Percentiles rank a stretch among this genome's conserved stretches.
Evolutionary conservation across 2,888 invertebrate species (phyloP).

Genomic region (Phortica okadai): DNA sequence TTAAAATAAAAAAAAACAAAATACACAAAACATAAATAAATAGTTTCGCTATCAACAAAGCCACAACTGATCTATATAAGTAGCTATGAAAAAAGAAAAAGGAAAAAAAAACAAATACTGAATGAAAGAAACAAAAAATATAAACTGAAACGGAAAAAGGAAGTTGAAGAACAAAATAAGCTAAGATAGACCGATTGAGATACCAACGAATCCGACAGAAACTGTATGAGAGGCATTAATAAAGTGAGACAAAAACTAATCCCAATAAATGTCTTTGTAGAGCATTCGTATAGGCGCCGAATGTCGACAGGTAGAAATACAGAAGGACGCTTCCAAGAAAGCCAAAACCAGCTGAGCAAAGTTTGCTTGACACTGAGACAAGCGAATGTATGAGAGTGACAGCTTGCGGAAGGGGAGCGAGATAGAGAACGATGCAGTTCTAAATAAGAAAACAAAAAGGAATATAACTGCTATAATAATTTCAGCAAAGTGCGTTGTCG

Average conservation of each 20-base stretch:
- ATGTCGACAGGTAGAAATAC: background rate
- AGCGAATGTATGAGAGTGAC: background rate
- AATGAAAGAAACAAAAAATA: background rate
- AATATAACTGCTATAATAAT: conserved; percentile 15
- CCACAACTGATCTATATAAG: conserved; percentile 57
- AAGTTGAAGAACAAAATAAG: conserved; percentile 68
- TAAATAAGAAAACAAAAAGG: background rate
- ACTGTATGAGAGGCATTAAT: conserved; percentile 40
- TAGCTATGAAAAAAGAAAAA: background rate
- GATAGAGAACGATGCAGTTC: background rate
- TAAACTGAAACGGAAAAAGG: conserved; percentile 26
- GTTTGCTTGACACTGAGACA: background rate
- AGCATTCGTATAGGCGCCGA: background rate
- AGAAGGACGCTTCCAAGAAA: conserved; percentile 22
- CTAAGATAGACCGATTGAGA: conserved; percentile 66
- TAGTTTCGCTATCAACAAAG: conserved; percentile 56
- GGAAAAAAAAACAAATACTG: background rate
- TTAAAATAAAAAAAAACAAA: conserved; percentile 58
- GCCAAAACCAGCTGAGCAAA: conserved; percentile 28
- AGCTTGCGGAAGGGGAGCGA: background rate
- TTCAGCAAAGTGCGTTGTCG: conserved; percentile 24
- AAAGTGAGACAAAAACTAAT: conserved; percentile 31
- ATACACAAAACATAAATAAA: background rate
- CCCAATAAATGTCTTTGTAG: conserved; percentile 15
- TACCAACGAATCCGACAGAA: conserved; percentile 44